Conservation (phyloP, 2,888 invertebrate species). For the Drosophila rubida region DNA sequence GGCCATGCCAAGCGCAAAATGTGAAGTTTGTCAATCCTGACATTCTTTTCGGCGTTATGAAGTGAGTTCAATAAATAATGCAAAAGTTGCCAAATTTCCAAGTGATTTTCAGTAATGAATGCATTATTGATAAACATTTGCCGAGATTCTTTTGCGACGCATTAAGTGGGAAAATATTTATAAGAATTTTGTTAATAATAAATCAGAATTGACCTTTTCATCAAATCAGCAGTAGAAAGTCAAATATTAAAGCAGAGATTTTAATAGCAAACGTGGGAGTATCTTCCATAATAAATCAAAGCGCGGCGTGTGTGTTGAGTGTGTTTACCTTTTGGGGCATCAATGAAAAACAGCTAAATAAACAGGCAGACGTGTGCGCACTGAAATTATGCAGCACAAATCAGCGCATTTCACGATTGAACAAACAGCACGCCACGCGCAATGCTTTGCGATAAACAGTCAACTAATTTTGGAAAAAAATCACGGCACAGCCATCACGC, state of each 20-base stretch:
- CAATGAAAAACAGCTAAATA: slow-evolving; percentile 48
- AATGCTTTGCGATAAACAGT: slow-evolving; percentile 61
- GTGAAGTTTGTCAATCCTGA: background rate
- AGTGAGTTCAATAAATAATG: slow-evolving; percentile 12
- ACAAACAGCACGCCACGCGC: slow-evolving; percentile 43
- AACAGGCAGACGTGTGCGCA: slow-evolving; percentile 37
- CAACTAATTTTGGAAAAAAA: slow-evolving; percentile 58
- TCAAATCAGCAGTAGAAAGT: background rate
- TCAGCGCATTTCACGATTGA: slow-evolving; percentile 70
- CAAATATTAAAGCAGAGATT: background rate
- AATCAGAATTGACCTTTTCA: background rate
- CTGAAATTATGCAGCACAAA: slow-evolving; percentile 65
- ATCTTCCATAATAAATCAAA: slow-evolving; percentile 48
- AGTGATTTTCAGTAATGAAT: background rate
- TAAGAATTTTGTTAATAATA: background rate
- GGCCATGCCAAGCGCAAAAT: slow-evolving; percentile 21
- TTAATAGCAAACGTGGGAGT: background rate
- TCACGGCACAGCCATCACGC: slow-evolving; percentile 4
- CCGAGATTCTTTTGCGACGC: background rate
- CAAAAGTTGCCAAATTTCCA: slow-evolving; percentile 1
- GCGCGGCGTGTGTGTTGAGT: slow-evolving; percentile 16
- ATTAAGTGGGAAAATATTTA: background rate
- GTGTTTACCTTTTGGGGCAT: slow-evolving; percentile 39
- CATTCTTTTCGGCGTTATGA: slow-evolving; percentile 14
- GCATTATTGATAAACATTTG: background rate